A percentile compares a stretch with the other conserved stretches of the same genome.
phyloP scores from a whole-genome alignment of 2,113 vertebrate species.

The Ictalurus punctatus region DNA sequence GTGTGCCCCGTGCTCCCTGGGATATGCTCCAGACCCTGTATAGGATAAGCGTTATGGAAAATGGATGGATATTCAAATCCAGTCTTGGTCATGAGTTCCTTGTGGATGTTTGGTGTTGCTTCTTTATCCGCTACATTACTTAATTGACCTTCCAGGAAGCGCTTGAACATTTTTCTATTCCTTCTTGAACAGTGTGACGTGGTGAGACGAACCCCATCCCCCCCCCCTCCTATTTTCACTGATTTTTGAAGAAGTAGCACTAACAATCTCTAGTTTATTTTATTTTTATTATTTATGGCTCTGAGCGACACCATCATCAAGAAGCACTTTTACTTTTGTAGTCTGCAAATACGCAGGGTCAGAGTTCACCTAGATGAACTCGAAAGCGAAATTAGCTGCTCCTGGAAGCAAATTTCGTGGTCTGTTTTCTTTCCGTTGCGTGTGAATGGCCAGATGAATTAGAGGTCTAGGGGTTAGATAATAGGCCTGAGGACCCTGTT shows the following conservation, averaged over 20 bases:
- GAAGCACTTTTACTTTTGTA: neutral
- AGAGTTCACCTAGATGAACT: neutral
- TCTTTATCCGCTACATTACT: neutral
- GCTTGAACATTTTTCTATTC: neutral
- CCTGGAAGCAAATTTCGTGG: neutral
- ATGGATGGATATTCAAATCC: neutral
- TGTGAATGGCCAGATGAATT: neutral
- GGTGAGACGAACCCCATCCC: neutral
- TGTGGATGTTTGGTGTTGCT: neutral
- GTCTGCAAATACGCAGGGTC: constrained; percentile 1
- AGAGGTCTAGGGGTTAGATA: constrained; percentile 11
- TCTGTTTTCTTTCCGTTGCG: no score
- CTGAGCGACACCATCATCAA: neutral
- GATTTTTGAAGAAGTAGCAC: neutral
- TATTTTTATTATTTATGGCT: constrained; percentile 24
- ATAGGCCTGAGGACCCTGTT: constrained; percentile 3
- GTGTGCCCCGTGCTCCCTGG: no score
- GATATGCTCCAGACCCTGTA: no score
- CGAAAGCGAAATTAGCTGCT: neutral
- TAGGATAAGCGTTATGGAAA: no score
- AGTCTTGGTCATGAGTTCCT: neutral
- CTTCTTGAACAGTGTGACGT: neutral
- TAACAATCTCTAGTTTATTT: neutral
- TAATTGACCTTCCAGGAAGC: neutral
- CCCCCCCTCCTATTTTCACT: neutral